These are phyloP conservation scores for Phania funesta DNA, from an alignment of 2,888 invertebrate genomes.

Conservation along the genomic window DNA sequence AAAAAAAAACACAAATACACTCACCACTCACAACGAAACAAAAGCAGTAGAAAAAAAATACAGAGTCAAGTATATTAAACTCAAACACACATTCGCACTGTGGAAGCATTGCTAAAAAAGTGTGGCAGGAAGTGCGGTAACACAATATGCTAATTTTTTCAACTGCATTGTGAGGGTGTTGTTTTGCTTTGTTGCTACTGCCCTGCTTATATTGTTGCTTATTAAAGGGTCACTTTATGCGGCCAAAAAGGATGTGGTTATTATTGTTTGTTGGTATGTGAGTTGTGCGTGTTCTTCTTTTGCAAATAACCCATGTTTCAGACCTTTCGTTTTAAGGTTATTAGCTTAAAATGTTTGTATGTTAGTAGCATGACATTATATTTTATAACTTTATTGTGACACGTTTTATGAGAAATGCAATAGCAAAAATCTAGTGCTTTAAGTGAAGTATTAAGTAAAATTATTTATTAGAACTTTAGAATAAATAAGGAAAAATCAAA, in stretches of 20 bases:
- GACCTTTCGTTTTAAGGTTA: slow-evolving; percentile 54
- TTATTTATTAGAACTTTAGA: slow-evolving; percentile 15
- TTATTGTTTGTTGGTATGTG: slow-evolving; percentile 58
- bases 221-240: slow-evolving; percentile 54
- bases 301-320: slow-evolving; percentile 7
- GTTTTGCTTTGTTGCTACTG: slow-evolving; percentile 26
- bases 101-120: slow-evolving; percentile 54
- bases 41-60: neutral
- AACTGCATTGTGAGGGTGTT: slow-evolving; percentile 68
- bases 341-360: slow-evolving; percentile 59
- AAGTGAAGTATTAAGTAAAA: slow-evolving; percentile 40
- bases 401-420: slow-evolving; percentile 27
- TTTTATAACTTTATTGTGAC: slow-evolving; percentile 67
- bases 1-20: too few relatives aligned
- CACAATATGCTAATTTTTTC: slow-evolving; percentile 69
- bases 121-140: slow-evolving; percentile 79
- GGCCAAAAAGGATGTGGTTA: slow-evolving; percentile 59
- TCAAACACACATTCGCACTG: neutral
- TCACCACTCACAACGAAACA: too few relatives aligned
- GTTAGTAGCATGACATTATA: slow-evolving; percentile 56
- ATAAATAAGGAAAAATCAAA: slow-evolving; percentile 2
- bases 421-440: slow-evolving; percentile 2
- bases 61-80: slow-evolving; percentile 49
- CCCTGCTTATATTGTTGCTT: slow-evolving; percentile 22
- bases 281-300: slow-evolving; percentile 55